phyloP scores from a whole-genome alignment of 2,888 invertebrate genomes.

The Chalcosyrphus nemorum region DNA sequence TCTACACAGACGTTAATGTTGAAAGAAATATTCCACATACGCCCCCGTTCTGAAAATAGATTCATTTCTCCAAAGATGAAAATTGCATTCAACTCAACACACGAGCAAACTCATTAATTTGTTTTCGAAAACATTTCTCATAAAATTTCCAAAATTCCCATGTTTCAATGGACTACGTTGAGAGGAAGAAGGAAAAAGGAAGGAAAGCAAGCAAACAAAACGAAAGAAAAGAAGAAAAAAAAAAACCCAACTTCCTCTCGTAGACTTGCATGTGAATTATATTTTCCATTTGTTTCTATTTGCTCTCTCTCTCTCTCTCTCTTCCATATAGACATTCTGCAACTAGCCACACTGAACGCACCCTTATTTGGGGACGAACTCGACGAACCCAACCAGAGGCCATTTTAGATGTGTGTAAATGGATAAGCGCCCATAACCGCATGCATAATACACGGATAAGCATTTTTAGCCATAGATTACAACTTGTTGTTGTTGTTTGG shows the following conservation, averaged over 20 bases:
- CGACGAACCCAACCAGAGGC: slow-evolving; percentile 40
- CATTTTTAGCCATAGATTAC: slow-evolving; percentile 50
- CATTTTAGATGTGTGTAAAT: slow-evolving; percentile 41
- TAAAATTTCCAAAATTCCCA: slow-evolving; percentile 17
- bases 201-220: neutral
- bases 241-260: slow-evolving; percentile 51
- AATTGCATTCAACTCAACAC: slow-evolving; percentile 24
- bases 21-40: slow-evolving; percentile 51
- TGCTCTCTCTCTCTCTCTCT: too few species aligned
- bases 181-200: neutral
- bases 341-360: slow-evolving; percentile 57
- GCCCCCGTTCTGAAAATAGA: slow-evolving; percentile 38
- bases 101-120: neutral
- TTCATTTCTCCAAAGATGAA: slow-evolving; percentile 16
- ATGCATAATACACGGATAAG: slow-evolving; percentile 58
- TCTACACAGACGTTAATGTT: neutral
- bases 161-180: slow-evolving; percentile 7
- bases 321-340: slow-evolving; percentile 33
- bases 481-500: slow-evolving; percentile 37
- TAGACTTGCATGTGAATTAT: slow-evolving; percentile 48
- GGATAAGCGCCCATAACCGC: slow-evolving; percentile 66
- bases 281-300: slow-evolving; percentile 64
- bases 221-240: neutral
- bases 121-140: slow-evolving; percentile 16
- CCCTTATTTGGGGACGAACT: slow-evolving; percentile 70